Evolutionary conservation across 2,113 vertebrate species (phyloP), one percentile per base, ranked within the genome.

Genomic region (Hemiprocne comata): DNA sequence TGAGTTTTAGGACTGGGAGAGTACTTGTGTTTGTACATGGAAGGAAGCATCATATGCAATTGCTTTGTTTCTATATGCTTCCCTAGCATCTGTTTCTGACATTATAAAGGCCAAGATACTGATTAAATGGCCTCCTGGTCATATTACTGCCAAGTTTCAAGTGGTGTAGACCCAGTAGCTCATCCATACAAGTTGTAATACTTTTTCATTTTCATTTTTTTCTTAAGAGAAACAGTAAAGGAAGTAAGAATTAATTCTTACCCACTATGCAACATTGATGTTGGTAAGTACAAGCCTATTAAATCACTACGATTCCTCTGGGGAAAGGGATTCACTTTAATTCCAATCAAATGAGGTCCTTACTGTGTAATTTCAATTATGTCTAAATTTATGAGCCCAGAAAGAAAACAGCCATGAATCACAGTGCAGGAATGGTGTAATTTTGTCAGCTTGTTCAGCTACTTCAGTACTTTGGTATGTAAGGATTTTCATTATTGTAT

Each of bases 401-500:
- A 77, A 88, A 69, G 42, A 73, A 77, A 58, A n/a, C 0, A 4
- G 60, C 64, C 34, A 88, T 67, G 75, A 94, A 95, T 91, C 85
- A 94, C 67, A 74, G 18, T n/a, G 65, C 55, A 86, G 69, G 67
- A 95, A 90, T 77, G 55, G 55, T 65, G 76, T 29, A 58, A 78
- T 72, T 82, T 31, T 81, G 84, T 76, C 84, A 87, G 61, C 74
- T 87, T 91, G 50, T 57, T 82, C 93, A 85, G 54, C 74, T 67
- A 34, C 85, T 87, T 81, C 62, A 93, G 44, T n/a, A 23, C 67
- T 84, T 90, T 71, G 72, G 88, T 61, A 94, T 90, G 87, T 79
- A 79, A 82, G 54, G 62, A 91, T 89, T 94, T 90, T 87, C 44
- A 74, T 65, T 14, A 66, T 75, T 93, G 90, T 53, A 88, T 87